These are phyloP conservation scores for Accipiter virgatus DNA, from an alignment of 2,113 vertebrate genomes.

Conservation along the genomic window DNA sequence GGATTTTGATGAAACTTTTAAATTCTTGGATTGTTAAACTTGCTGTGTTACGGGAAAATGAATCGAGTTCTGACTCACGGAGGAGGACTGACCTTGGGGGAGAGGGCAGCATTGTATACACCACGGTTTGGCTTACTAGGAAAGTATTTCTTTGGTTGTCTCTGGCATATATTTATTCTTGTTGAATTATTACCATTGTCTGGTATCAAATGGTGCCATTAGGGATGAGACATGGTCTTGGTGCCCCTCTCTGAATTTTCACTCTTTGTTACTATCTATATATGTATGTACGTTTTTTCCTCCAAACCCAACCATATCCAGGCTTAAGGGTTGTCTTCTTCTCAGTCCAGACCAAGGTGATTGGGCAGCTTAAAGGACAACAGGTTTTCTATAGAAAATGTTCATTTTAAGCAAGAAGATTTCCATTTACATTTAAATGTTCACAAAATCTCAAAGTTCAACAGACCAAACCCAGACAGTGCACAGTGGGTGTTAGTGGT, in stretches of 20 bases:
- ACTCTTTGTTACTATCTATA: neutral
- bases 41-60: conserved; percentile 9
- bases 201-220: neutral
- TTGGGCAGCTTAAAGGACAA: neutral
- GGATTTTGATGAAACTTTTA: conserved; percentile 21
- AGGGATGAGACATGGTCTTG: neutral
- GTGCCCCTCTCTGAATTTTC: neutral
- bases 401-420: neutral
- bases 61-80: neutral
- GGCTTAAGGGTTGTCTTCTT: neutral
- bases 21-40: neutral
- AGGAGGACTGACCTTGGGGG: neutral
- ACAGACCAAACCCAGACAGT: neutral
- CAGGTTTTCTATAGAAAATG: neutral
- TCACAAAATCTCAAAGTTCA: neutral
- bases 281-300: neutral
- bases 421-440: neutral
- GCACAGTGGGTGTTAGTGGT: fast-evolving
- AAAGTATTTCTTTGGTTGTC: neutral
- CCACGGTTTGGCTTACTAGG: neutral
- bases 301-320: neutral
- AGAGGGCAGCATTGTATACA: neutral
- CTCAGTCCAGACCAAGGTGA: neutral
- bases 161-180: neutral
- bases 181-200: neutral